Base-by-base conservation (phyloP, 2,888 invertebrate genomes). In the Metallyticus violacea region DNA sequence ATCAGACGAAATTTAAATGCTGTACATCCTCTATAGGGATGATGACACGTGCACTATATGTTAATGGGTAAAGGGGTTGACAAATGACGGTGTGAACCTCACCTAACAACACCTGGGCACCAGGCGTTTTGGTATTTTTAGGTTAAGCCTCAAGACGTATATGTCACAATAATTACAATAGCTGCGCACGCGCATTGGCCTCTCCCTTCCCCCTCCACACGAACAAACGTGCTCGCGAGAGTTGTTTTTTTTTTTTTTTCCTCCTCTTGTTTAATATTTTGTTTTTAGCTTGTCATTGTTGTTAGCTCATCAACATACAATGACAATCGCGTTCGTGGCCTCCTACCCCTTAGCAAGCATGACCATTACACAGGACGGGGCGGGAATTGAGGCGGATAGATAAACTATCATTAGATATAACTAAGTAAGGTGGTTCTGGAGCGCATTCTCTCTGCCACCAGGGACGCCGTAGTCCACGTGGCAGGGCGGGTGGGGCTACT, bases 261-360 rank as follows among this genome's bases (percentile, higher is more conserved):
- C n/a, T 78, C 9, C 77, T 79, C 79, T 79, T 79, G 26, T 26
- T 28, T n/a, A 28, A 28, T n/a, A n/a, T n/a, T n/a, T 26, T 79
- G 62, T n/a, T 80, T 85, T 79, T 79, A 80, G 85, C 77, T 81
- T 81, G 81, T 85, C 85, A 81, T 81, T 85, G 85, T 85, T 85
- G 81, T 77, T 22, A 77, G n/a, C 85, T 85, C 85, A 85, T 85
- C 85, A 81, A 26, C 85, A 85, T 85, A 85, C 85, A 85, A 85
- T 85, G 85, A 83, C 77, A 83, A 26, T 76, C 28, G 77, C 25
- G 15, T 15, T 62, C 22, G 22, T 22, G 22, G 40, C n/a, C n/a
- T n/a, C n/a, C n/a, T n/a, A n/a, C n/a, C n/a, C n/a, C n/a, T n/a
- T n/a, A n/a, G n/a, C n/a, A n/a, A n/a, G 25, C 78, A 78, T 78